These are phyloP conservation scores for Sminthurides aquaticus DNA, from an alignment of 2,888 invertebrate genomes.

Conservation along the genomic window DNA sequence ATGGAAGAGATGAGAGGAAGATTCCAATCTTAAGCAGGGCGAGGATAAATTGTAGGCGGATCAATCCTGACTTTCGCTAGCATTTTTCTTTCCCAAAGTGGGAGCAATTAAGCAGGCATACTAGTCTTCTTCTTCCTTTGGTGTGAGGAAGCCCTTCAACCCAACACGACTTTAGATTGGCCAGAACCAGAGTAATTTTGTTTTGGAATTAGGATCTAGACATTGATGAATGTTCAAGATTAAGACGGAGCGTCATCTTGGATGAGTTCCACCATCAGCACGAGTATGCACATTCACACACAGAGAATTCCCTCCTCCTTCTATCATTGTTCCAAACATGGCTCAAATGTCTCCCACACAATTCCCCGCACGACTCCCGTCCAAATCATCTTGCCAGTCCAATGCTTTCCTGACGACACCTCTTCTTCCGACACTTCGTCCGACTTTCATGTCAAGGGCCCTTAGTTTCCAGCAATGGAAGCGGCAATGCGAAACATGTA, in stretches of 20 bases:
- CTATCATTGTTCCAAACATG: not conserved
- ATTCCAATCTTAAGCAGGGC: not conserved
- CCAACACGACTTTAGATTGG: too few relatives aligned
- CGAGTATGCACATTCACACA: not conserved
- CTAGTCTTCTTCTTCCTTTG: too few relatives aligned
- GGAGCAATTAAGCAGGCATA: not conserved
- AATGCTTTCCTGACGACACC: too few relatives aligned
- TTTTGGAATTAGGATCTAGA: not conserved
- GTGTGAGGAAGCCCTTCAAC: not conserved
- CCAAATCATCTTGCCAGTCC: too few relatives aligned
- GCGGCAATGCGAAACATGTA: too few relatives aligned
- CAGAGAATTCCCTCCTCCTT: not conserved
- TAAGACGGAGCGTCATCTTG: not conserved
- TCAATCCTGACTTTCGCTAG: not conserved
- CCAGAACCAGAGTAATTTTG: not conserved
- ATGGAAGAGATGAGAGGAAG: not conserved
- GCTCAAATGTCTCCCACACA: too few relatives aligned
- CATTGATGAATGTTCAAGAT: not conserved
- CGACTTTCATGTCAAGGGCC: too few relatives aligned
- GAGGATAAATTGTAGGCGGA: not conserved
- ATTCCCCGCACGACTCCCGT: too few relatives aligned
- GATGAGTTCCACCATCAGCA: not conserved
- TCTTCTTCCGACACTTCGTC: too few relatives aligned
- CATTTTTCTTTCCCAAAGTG: not conserved
- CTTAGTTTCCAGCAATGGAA: too few relatives aligned